These are phyloP conservation scores for Psilopogon haemacephalus DNA, from an alignment of 2,113 vertebrate genomes.

Conservation along the genomic window DNA sequence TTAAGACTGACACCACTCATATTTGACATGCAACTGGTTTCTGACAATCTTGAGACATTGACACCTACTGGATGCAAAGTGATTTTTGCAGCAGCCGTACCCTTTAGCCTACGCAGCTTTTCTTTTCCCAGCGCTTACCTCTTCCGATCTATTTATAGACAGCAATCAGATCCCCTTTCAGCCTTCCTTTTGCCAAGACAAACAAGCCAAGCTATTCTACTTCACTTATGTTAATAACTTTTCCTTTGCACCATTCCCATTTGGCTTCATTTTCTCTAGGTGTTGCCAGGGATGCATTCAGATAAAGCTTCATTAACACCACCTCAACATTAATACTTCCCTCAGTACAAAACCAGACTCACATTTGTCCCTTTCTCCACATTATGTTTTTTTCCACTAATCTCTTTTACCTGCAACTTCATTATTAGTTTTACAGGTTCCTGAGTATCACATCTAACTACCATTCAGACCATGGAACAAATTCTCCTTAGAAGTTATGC, in stretches of 20 bases:
- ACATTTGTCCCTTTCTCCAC: not conserved
- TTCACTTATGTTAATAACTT: not conserved
- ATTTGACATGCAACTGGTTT: not conserved
- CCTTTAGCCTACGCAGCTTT: not conserved
- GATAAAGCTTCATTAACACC: not conserved
- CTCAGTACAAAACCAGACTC: not conserved
- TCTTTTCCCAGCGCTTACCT: not conserved
- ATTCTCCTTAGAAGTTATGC: not conserved
- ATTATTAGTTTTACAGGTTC: not conserved
- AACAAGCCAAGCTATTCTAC: slow-evolving; percentile 18
- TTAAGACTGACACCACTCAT: not conserved
- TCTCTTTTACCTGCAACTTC: not conserved
- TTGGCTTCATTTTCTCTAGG: not conserved
- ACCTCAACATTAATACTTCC: not conserved
- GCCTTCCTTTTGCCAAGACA: slow-evolving; percentile 26
- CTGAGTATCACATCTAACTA: not conserved
- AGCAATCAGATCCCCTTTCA: slow-evolving; percentile 24
- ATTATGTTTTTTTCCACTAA: not conserved
- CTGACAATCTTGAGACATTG: not conserved
- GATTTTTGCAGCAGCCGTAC: not conserved
- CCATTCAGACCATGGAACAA: not conserved
- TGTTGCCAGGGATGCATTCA: not conserved
- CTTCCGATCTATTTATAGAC: slow-evolving; percentile 10
- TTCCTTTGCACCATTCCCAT: not conserved
- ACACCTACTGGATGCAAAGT: not conserved